A percentile compares a stretch with the other conserved stretches of the same genome.
These are phyloP conservation scores for Gobionotothen gibberifrons DNA, from an alignment of 2,797 vertebrate genomes.

Conservation along the genomic window DNA sequence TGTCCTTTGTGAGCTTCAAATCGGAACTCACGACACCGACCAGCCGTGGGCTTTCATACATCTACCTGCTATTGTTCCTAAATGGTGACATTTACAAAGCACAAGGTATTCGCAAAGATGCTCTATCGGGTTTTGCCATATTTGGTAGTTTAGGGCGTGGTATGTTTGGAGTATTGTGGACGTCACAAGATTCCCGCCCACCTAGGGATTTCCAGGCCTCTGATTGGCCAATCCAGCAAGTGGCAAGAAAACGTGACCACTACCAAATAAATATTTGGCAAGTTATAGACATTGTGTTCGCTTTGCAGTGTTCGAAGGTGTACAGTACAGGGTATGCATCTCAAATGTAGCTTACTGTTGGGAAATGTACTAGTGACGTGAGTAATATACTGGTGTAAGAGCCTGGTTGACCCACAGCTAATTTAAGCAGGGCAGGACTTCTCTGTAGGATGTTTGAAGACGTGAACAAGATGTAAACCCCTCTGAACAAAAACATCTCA, in stretches of 20 bases:
- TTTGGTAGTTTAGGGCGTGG: constrained; percentile 63
- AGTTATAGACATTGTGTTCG: constrained; percentile 71
- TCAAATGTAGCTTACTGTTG: constrained; percentile 17
- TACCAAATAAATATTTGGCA: constrained; percentile 64
- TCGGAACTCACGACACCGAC: accelerated
- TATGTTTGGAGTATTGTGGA: accelerated
- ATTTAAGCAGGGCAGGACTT: constrained; percentile 9
- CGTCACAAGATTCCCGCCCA: constrained; percentile 61
- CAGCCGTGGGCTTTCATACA: accelerated
- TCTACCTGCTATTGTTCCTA: neutral
- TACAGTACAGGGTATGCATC: constrained; percentile 26
- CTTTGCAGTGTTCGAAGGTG: constrained; percentile 9
- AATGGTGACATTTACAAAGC: neutral
- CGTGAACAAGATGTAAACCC: constrained; percentile 45
- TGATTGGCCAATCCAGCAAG: constrained; percentile 72
- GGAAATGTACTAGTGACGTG: constrained; percentile 53
- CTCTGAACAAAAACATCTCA: constrained; percentile 48
- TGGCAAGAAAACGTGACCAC: constrained; percentile 79
- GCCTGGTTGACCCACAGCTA: constrained; percentile 26
- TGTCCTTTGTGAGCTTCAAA: neutral
- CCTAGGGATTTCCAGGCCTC: neutral
- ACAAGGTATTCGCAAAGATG: neutral
- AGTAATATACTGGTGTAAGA: constrained; percentile 55
- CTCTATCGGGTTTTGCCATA: constrained; percentile 31
- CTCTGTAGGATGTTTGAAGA: constrained; percentile 20